Evolutionary conservation across 2,113 vertebrate genomes (phyloP).

Genomic region (Eurystomus gularis): DNA sequence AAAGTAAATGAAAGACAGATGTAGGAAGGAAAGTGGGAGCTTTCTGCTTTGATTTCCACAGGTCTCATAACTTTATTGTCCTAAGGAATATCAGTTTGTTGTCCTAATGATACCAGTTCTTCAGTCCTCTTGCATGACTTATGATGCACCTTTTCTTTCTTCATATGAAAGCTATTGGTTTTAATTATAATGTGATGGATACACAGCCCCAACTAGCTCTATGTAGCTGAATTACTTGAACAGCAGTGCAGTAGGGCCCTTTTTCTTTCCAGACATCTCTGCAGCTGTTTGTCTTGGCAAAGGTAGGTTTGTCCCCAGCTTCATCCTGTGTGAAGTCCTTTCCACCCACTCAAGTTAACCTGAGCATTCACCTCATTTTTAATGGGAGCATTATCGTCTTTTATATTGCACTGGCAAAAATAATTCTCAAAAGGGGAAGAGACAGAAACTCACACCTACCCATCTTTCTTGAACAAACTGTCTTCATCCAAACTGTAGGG

Average conservation of each 20-base stretch:
- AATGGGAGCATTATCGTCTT: conserved; percentile 20
- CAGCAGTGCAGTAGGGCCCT: background rate
- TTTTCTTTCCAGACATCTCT: conserved; percentile 21
- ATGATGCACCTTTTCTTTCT: background rate
- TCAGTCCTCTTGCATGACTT: background rate
- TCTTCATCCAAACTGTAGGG: background rate
- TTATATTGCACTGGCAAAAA: background rate
- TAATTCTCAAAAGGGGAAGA: background rate
- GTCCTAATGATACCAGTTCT: background rate
- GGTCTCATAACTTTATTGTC: background rate
- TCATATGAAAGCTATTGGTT: background rate
- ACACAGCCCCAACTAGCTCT: background rate
- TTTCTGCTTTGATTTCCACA: conserved; percentile 17
- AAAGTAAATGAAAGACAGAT: conserved; percentile 61
- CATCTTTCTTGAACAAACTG: background rate
- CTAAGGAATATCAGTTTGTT: conserved; percentile 22
- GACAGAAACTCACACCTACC: conserved; percentile 29
- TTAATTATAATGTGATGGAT: background rate
- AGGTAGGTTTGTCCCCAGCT: background rate
- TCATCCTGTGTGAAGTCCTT: conserved; percentile 36
- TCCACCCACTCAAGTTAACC: conserved; percentile 40
- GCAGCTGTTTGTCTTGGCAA: conserved; percentile 65
- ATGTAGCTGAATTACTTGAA: background rate
- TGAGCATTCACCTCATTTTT: conserved; percentile 28
- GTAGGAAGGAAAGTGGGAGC: conserved; percentile 18